phyloP scores from a whole-genome alignment of 1,140 invertebrate genomes.

The Nasonia giraulti region DNA sequence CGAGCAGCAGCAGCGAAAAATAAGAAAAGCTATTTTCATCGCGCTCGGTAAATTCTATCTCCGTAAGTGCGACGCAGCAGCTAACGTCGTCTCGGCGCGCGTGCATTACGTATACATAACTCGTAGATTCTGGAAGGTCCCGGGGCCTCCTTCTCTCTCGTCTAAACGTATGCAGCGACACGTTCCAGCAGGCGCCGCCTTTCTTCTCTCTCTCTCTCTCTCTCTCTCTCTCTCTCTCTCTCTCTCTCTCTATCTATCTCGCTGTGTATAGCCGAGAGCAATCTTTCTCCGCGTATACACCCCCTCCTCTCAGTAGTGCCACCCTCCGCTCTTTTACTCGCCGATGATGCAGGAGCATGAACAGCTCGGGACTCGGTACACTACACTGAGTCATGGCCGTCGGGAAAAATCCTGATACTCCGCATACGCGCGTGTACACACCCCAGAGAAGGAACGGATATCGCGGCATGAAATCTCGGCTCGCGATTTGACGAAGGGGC shows the following conservation, averaged over 20 bases:
- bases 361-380: not conserved
- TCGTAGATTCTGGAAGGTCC: slow-evolving; percentile 45
- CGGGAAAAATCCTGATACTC: slow-evolving; percentile 15
- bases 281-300: not conserved
- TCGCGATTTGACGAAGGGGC: slow-evolving; percentile 24
- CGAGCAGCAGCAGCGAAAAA: slow-evolving; percentile 41
- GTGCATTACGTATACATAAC: slow-evolving; percentile 59
- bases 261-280: not conserved
- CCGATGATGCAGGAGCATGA: slow-evolving; percentile 28
- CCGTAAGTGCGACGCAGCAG: slow-evolving; percentile 54
- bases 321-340: not conserved
- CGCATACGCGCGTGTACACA: not conserved
- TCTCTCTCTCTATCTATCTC: slow-evolving; percentile 26
- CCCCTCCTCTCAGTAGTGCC: not conserved
- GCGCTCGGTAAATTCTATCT: slow-evolving; percentile 59
- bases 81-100: slow-evolving; percentile 53
- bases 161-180: slow-evolving; percentile 64
- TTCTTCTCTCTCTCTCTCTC: slow-evolving; percentile 14
- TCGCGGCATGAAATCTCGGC: slow-evolving; percentile 31
- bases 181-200: slow-evolving; percentile 50
- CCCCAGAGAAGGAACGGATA: not conserved
- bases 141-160: slow-evolving; percentile 20
- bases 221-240: slow-evolving; percentile 22
- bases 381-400: slow-evolving; percentile 21
- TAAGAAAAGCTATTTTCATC: slow-evolving; percentile 56